Percentiles rank a stretch among this genome's conserved stretches.
Evolutionary conservation across 2,797 vertebrate genomes (phyloP).

Genomic region (Leptoclinus maculatus): DNA sequence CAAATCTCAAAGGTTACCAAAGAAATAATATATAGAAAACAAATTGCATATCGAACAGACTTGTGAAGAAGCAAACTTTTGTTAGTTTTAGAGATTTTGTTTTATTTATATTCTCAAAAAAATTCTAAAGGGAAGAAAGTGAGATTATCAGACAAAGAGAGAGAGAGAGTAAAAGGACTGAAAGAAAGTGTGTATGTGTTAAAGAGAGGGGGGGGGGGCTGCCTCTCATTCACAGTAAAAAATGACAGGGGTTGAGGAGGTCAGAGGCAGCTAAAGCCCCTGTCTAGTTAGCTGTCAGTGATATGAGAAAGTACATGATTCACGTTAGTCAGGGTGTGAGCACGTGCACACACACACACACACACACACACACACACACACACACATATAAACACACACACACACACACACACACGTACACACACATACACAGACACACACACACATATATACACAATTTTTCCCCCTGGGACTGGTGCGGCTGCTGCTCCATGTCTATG

Average conservation of each 20-base stretch:
- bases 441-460: not conserved
- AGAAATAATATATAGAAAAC: not conserved
- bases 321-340: conserved; percentile 85
- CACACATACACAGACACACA: conserved; percentile 31
- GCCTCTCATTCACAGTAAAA: conserved; percentile 62
- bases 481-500: conserved; percentile 78
- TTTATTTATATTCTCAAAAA: not conserved
- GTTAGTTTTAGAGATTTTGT: conserved; percentile 2
- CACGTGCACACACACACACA: conserved; percentile 9
- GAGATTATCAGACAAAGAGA: not conserved
- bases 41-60: rapidly evolving
- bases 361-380: conserved; percentile 49
- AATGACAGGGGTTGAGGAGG: conserved; percentile 69
- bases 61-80: not conserved
- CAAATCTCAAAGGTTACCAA: not conserved
- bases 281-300: conserved; percentile 87
- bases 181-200: conserved; percentile 28
- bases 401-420: conserved; percentile 53
- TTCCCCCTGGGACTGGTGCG: conserved; percentile 66
- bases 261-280: conserved; percentile 75
- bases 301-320: conserved; percentile 88
- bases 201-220: not conserved
- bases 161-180: conserved; percentile 1
- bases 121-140: not conserved
- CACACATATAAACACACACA: conserved; percentile 55